Evolutionary conservation across 2,888 invertebrate genomes (phyloP), one percentile per base, ranked within the genome.

Genomic region (Branchellion lobata): DNA sequence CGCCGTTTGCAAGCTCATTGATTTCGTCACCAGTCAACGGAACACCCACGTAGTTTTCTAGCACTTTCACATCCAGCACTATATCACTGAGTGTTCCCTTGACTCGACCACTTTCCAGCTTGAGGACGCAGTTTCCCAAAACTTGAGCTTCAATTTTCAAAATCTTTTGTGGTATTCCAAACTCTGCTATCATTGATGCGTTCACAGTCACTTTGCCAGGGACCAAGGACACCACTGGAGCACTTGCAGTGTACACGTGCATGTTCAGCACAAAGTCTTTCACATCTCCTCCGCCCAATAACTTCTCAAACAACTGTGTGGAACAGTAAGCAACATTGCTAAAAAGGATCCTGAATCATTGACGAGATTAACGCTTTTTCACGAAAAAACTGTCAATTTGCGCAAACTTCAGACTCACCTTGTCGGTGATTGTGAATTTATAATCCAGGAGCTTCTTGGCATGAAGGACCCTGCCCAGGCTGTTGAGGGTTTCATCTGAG

Each of bases 391-490:
- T n/a, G n/a, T n/a, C n/a, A n/a, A n/a, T n/a, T n/a, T n/a, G n/a
- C n/a, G n/a, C n/a, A 18, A 47, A 47, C 18, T 47, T 14, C 8
- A 47, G 18, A 14, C 14, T 40, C 14, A 40, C 40, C 40, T 40
- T 5, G 14, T 40, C 40, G 14, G 40, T 40, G 40, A 40, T 40
- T 5, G 8, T 24, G 61, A 57, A 57, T 3, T 8, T 5, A 57
- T 18, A 57, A 5, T 57, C 24, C 11, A 57, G 61, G 21, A 57
- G 61, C 5, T n/a, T n/a, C 24, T n/a, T 57, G 14, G 61, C 5
- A n/a, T 57, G 61, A n/a, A 57, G 14, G 21, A 57, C 61, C 21
- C 61, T 18, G 24, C 61, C 61, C n/a, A 57, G 61, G n/a, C 61
- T 57, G 61, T 57, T 57, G 61, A 57, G 3, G 14, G 61, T 57